phyloP scores from a whole-genome alignment of 2,888 invertebrate genomes.

The Orthosia cruda region DNA sequence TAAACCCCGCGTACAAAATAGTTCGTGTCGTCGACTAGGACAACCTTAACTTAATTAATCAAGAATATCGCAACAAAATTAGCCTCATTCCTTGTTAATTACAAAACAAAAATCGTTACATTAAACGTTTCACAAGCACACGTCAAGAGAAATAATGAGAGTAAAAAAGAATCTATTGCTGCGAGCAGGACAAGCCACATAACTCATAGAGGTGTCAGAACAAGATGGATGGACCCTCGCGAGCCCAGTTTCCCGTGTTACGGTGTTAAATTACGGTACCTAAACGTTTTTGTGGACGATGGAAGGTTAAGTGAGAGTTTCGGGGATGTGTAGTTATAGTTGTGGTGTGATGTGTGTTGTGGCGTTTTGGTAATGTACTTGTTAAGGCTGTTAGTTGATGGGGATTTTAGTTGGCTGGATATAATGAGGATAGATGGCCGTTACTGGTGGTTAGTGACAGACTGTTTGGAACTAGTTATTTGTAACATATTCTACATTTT shows the following conservation, averaged over 20 bases:
- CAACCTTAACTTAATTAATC: no score
- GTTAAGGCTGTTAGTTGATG: no score
- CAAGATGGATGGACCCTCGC: conserved; percentile 61
- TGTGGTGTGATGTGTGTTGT: background rate
- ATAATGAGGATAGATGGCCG: no score
- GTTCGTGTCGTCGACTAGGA: no score
- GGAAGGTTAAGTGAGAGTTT: conserved; percentile 27
- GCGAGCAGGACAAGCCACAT: conserved; percentile 37
- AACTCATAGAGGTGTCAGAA: conserved; percentile 59
- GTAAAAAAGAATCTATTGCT: conserved; percentile 50
- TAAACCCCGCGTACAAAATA: no score
- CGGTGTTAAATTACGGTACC: conserved; percentile 56
- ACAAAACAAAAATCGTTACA: background rate
- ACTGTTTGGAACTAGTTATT: no score
- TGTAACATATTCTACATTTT: no score
- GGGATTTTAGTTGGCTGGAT: background rate
- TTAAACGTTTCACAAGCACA: conserved; percentile 17
- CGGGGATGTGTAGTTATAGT: conserved; percentile 7
- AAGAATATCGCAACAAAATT: conserved; percentile 20
- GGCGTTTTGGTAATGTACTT: background rate
- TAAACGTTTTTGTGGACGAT: conserved; percentile 57
- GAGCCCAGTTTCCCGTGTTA: conserved; percentile 26
- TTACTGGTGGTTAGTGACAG: no score
- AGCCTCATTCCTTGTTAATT: conserved; percentile 8
- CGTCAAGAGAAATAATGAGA: conserved; percentile 35